Base-by-base conservation (phyloP, 2,888 invertebrate species). In the Cheilosia vernalis region DNA sequence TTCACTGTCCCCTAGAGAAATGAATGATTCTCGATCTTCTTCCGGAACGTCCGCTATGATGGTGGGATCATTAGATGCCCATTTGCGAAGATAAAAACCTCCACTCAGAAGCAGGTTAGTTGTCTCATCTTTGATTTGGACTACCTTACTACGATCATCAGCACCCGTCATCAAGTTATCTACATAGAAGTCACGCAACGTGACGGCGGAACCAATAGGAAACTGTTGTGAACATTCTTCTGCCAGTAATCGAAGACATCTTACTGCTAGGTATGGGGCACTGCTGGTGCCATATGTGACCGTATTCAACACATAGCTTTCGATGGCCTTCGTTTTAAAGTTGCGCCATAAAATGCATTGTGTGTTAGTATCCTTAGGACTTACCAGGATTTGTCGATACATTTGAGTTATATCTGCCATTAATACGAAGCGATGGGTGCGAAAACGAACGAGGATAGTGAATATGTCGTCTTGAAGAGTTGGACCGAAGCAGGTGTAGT, bases 151-250 rank as follows among this genome's bases (percentile, higher is more conserved):
- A 10, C 67, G 13, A 30, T 66, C 47, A 2, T 86, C 19, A 21
- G 81, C 77, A n/a, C 86, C 86, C 5, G 73, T 78, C 53, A 82
- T 58, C 51, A 86, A 53, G 51, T 78, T 81, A 15, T 77, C 86
- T 13, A 86, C 78, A 40, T 66, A 74, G 15, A 74, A 74, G 4
- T 66, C 74, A 30, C 49, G 74, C 17, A 58, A 30, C n/a, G 58
- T 74, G 2, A 58, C 4, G 17, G 21, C 19, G 3, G 64, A 55
- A 27, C 74, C 64, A 37, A 58, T 13, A 0, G 74, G 58, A 66
- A 66, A 74, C 4, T 42, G 21, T 19, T 24, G 19, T 0, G 33
- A 30, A 30, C 40, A 10, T 2, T 63, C 42, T 44, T 61, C 56
- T 58, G 33, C 51, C 55, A 55, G 42, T 61, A 53, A 13, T 40